Percentiles rank a stretch among this genome's conserved stretches.
Evolutionary conservation across 1,140 invertebrate genomes (phyloP).

Genomic region (Calephelis nemesis): DNA sequence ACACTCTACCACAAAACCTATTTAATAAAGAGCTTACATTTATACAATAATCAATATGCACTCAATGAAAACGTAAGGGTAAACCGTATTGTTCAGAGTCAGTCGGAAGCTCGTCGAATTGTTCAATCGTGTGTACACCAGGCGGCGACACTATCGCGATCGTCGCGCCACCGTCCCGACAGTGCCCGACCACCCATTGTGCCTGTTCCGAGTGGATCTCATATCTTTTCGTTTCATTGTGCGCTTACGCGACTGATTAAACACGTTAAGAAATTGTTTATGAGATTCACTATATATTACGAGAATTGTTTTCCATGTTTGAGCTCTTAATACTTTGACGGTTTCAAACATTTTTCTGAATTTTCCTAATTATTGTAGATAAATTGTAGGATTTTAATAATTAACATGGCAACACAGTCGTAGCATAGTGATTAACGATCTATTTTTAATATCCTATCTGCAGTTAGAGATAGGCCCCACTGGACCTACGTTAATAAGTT

Average conservation of each 20-base stretch:
- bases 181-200: conserved; percentile 29
- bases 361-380: no score
- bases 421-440: no score
- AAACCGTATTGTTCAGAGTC: conserved; percentile 7
- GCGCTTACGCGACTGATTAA: conserved; percentile 28
- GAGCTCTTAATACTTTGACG: background rate
- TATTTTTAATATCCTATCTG: no score
- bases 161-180: conserved; percentile 18
- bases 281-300: background rate
- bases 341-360: no score
- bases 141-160: conserved; percentile 29
- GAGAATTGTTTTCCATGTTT: background rate
- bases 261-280: conserved; percentile 1
- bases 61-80: conserved; percentile 15
- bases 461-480: no score
- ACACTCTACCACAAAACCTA: no score
- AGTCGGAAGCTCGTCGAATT: conserved; percentile 18
- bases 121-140: conserved; percentile 22
- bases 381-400: no score
- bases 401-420: no score
- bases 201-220: conserved; percentile 36
- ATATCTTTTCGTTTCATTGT: conserved; percentile 42
- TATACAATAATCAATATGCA: background rate
- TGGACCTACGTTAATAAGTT: no score
- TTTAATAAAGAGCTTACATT: background rate